Base-by-base conservation (phyloP, 1,140 invertebrate species). In the Subanguina moxae region DNA sequence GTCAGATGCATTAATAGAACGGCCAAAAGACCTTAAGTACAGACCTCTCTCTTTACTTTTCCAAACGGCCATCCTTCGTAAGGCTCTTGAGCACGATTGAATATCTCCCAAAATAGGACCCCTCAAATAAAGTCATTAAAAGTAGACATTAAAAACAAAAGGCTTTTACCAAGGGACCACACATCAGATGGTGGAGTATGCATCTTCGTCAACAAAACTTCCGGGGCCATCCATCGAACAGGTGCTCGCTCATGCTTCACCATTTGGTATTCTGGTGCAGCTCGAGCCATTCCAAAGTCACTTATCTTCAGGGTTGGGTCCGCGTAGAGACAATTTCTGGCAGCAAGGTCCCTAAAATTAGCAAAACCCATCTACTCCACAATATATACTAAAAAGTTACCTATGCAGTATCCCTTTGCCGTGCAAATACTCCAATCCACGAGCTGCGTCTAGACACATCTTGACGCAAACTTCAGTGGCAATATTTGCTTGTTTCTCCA, bases 331-430 rank as follows among this genome's bases (percentile, higher is more conserved):
- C 70, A 71, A 59, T 71, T 71, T 80, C 93, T 88, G 17, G 93
- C 92, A 30, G 93, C 93, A 76, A 97, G 86, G 87, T 97, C 93
- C 80, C 93, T 45, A 45, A 45, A 45, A 45, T 13, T 45, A 45
- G n/a, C n/a, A n/a, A n/a, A n/a, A n/a, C n/a, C n/a, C n/a, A n/a
- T n/a, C n/a, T n/a, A n/a, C n/a, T n/a, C n/a, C n/a, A n/a, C n/a
- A n/a, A n/a, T n/a, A n/a, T n/a, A n/a, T n/a, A n/a, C n/a, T n/a
- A n/a, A n/a, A n/a, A n/a, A n/a, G n/a, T n/a, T n/a, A n/a, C n/a
- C n/a, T n/a, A n/a, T n/a, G n/a, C n/a, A n/a, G n/a, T n/a, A n/a
- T n/a, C n/a, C n/a, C n/a, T n/a, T n/a, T n/a, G n/a, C n/a, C n/a
- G n/a, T n/a, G n/a, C n/a, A n/a, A n/a, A n/a, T n/a, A n/a, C n/a